Conservation (phyloP, 2,888 invertebrate genomes). For the Apotomis capreana region DNA sequence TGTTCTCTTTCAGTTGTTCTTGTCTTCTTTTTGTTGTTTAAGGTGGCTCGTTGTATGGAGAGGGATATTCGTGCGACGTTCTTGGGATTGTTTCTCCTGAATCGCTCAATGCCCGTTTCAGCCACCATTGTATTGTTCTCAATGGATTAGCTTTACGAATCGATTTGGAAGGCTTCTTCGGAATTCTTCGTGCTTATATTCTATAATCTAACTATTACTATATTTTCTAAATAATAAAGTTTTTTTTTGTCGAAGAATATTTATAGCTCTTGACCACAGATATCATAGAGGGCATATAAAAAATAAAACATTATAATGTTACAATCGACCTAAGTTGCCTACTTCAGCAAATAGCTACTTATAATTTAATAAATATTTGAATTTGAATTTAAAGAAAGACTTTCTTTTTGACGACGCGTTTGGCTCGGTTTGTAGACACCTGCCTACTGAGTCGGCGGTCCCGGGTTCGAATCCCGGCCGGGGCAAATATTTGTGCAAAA, state of each 20-base stretch:
- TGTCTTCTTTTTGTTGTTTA: conserved; percentile 63
- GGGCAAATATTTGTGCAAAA: too few relatives aligned
- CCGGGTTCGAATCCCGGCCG: too few relatives aligned
- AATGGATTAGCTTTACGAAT: conserved; percentile 37
- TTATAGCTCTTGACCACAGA: background rate
- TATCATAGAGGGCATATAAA: background rate
- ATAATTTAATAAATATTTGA: too few relatives aligned
- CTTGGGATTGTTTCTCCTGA: conserved; percentile 40
- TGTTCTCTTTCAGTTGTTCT: conserved; percentile 70
- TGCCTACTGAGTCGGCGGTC: too few relatives aligned
- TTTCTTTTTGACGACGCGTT: too few relatives aligned
- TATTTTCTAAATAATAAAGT: background rate
- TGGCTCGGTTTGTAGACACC: too few relatives aligned
- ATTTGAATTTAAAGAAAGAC: too few relatives aligned
- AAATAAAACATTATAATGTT: too few relatives aligned
- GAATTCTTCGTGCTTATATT: conserved; percentile 9
- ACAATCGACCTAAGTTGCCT: too few relatives aligned
- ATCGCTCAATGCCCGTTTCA: conserved; percentile 41
- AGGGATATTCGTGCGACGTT: conserved; percentile 35
- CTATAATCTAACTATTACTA: background rate
- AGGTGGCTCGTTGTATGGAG: conserved; percentile 49
- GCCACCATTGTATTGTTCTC: conserved; percentile 39
- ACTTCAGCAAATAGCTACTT: too few relatives aligned
- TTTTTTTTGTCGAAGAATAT: background rate
- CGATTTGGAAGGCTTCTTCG: conserved; percentile 23